Evolutionary conservation across 64 coral and sea anemone genomes (phyloP).

Genomic region (Porites lutea): DNA sequence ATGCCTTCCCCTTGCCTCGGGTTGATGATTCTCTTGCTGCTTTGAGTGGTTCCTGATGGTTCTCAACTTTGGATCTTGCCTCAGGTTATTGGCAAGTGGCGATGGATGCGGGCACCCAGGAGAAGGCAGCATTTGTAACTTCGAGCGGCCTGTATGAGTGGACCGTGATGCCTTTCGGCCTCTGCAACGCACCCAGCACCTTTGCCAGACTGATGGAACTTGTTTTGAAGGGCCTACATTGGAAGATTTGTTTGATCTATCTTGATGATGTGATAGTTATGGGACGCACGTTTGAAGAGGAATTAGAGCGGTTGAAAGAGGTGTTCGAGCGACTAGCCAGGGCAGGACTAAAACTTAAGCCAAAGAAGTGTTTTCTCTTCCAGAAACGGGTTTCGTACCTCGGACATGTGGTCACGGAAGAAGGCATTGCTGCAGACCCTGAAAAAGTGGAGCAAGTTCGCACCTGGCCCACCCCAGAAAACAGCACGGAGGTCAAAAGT

Average conservation of each 20-base stretch:
- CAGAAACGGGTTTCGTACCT: conserved; percentile 6
- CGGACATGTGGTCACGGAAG: conserved; percentile 11
- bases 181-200: conserved; percentile 4
- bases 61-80: not conserved
- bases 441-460: conserved; percentile 21
- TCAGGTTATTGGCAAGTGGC: conserved; percentile 46
- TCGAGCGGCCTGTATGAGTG: conserved; percentile 43
- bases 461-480: conserved; percentile 10
- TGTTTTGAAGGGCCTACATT: conserved; percentile 38
- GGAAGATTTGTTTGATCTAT: conserved; percentile 28
- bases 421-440: conserved; percentile 2
- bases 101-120: not conserved
- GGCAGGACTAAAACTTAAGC: conserved; percentile 55
- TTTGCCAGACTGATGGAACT: conserved; percentile 68
- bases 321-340: conserved; percentile 30
- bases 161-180: too few species aligned
- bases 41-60: not conserved
- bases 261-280: conserved; percentile 53
- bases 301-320: not conserved
- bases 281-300: conserved; percentile 23
- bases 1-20: not conserved
- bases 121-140: conserved; percentile 32
- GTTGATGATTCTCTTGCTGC: conserved; percentile 18
- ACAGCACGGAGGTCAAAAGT: not conserved
- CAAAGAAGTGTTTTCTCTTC: conserved; percentile 58